phyloP scores from a whole-genome alignment of 1,140 invertebrate species.

The Drosophila fuyamai region DNA sequence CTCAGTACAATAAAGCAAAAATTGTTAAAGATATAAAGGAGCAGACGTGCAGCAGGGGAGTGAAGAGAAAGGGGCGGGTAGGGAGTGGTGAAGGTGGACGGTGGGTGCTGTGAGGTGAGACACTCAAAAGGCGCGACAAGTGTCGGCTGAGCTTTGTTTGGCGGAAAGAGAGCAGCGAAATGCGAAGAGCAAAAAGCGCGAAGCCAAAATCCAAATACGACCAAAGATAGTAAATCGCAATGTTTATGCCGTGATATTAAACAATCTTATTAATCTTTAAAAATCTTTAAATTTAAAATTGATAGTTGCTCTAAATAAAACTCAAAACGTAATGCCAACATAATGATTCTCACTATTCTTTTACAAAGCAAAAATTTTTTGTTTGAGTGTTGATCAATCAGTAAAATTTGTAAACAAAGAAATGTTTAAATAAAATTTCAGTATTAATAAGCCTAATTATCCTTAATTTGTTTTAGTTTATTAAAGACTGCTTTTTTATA shows the following conservation, averaged over 20 bases:
- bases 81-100: background rate
- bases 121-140: constrained; percentile 55
- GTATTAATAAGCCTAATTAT: no score
- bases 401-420: no score
- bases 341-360: no score
- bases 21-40: constrained; percentile 40
- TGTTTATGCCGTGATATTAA: constrained; percentile 4
- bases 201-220: constrained; percentile 38
- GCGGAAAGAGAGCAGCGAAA: constrained; percentile 38
- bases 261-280: background rate
- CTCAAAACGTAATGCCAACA: no score
- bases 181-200: constrained; percentile 30
- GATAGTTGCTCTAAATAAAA: no score
- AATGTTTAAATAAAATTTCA: no score
- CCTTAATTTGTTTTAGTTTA: no score
- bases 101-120: constrained; percentile 1
- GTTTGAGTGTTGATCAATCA: no score
- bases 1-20: constrained; percentile 8
- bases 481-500: no score
- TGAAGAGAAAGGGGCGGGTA: background rate
- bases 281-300: no score
- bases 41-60: constrained; percentile 26
- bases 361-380: no score
- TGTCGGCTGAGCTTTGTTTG: constrained; percentile 57
- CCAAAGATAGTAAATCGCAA: constrained; percentile 5